These are phyloP conservation scores for Pantherophis guttatus DNA, from an alignment of 2,113 vertebrate genomes.

Conservation along the genomic window DNA sequence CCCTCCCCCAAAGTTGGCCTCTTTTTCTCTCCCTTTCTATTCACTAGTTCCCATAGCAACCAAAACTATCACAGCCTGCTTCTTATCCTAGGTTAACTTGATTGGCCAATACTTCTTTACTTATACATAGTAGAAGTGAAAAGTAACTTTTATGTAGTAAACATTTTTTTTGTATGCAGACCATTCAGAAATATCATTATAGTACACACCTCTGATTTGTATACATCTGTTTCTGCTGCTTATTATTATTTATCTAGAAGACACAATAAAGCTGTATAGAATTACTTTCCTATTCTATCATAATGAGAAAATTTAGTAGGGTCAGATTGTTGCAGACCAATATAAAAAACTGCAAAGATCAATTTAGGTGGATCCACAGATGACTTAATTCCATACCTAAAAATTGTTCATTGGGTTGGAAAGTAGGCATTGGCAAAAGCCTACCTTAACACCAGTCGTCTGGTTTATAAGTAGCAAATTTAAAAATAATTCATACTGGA, in stretches of 20 bases:
- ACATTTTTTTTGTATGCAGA: neutral
- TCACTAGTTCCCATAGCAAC: neutral
- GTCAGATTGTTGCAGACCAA: neutral
- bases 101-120: neutral
- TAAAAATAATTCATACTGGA: neutral
- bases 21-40: neutral
- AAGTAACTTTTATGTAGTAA: neutral
- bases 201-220: neutral
- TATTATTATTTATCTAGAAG: neutral
- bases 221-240: neutral
- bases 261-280: neutral
- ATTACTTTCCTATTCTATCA: neutral
- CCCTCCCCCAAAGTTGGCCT: neutral
- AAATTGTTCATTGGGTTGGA: neutral
- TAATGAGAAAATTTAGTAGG: neutral
- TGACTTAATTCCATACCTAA: neutral
- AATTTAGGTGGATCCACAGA: neutral
- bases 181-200: neutral
- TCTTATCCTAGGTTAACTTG: constrained; percentile 2
- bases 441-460: neutral
- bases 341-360: neutral
- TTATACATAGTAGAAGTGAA: neutral
- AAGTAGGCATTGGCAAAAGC: neutral
- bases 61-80: neutral
- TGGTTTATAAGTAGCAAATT: neutral